phyloP scores from a whole-genome alignment of 2,113 vertebrate species.

The Salvelinus namaycush region DNA sequence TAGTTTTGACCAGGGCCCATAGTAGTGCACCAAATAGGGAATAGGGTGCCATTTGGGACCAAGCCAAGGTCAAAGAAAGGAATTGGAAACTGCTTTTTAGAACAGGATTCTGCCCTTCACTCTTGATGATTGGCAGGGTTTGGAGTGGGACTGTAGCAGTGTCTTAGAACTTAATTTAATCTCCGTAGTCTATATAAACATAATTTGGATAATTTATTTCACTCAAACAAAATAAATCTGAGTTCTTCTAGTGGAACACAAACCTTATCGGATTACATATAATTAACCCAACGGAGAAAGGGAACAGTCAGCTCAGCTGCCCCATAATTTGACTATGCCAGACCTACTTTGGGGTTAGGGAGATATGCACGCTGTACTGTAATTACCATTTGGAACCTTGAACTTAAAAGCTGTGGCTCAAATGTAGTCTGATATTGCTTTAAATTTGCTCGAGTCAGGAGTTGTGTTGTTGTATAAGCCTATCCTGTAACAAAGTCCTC shows the following conservation, averaged over 20 bases:
- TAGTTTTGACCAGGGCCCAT: too few species aligned
- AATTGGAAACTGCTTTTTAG: neutral
- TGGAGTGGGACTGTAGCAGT: neutral
- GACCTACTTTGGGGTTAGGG: neutral
- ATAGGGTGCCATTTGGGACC: too few species aligned
- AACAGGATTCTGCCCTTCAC: neutral
- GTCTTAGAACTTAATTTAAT: neutral
- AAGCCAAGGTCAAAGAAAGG: neutral
- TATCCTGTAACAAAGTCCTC: neutral
- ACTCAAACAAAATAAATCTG: neutral
- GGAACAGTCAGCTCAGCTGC: neutral
- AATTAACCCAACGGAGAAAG: conserved; percentile 1
- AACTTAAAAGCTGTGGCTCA: neutral
- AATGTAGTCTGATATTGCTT: neutral
- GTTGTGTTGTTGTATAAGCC: neutral
- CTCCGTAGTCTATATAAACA: too few species aligned
- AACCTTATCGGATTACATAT: neutral
- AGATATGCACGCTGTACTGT: neutral
- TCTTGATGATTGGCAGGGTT: neutral
- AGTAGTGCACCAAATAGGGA: too few species aligned
- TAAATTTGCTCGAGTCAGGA: neutral
- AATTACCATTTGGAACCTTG: neutral
- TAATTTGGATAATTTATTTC: too few species aligned
- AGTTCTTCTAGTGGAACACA: neutral
- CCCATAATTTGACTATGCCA: neutral